These are phyloP conservation scores for Drosophila triauraria DNA, from an alignment of 1,140 invertebrate genomes.

Conservation along the genomic window DNA sequence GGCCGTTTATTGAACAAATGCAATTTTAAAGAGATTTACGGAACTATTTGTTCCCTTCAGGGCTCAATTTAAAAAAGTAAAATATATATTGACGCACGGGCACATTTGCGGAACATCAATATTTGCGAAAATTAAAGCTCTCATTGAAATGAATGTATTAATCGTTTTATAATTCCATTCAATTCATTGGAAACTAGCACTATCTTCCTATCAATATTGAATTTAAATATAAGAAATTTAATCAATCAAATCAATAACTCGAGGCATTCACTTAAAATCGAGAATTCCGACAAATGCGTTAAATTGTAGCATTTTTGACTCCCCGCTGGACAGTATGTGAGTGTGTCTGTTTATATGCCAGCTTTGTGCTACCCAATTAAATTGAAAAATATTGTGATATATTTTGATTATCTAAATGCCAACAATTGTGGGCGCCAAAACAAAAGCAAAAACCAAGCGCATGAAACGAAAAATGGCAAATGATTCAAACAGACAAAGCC, in stretches of 20 bases:
- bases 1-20: conserved; percentile 24
- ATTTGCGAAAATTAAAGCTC: not conserved
- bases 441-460: conserved; percentile 17
- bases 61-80: not conserved
- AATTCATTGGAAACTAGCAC: not conserved
- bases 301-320: conserved; percentile 16
- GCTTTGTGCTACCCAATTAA: conserved; percentile 49
- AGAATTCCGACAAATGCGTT: conserved; percentile 21
- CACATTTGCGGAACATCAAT: no score
- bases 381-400: conserved; percentile 62
- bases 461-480: conserved; percentile 46
- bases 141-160: no score
- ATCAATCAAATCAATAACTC: conserved; percentile 2
- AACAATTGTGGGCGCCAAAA: conserved; percentile 41
- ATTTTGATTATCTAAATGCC: conserved; percentile 57
- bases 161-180: not conserved
- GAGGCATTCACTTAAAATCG: not conserved
- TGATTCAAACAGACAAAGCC: conserved; percentile 15
- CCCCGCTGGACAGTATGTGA: not conserved
- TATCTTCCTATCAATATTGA: not conserved
- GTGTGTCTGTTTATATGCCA: conserved; percentile 16
- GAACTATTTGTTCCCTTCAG: not conserved
- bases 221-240: not conserved
- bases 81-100: not conserved
- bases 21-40: conserved; percentile 18